Conservation (phyloP, 2,888 invertebrate species). For the Oasisia sp. region DNA sequence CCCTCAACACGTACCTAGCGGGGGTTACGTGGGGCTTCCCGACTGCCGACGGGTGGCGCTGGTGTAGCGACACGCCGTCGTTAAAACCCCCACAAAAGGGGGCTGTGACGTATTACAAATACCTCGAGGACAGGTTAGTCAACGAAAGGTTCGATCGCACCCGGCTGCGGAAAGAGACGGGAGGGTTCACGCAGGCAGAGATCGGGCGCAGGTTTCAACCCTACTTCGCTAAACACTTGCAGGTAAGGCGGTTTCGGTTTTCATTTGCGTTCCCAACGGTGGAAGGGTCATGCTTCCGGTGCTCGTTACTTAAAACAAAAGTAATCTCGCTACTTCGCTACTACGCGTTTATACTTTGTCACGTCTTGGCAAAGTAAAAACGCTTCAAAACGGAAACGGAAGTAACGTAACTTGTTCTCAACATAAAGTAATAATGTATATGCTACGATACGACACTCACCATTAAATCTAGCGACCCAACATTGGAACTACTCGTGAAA, state of each 20-base stretch:
- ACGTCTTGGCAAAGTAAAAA: neutral
- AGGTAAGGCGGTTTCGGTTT: constrained; percentile 28
- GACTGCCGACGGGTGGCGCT: constrained; percentile 48
- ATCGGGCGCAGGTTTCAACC: constrained; percentile 53
- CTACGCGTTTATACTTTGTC: too few relatives aligned
- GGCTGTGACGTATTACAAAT: constrained; percentile 60
- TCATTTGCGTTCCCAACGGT: neutral
- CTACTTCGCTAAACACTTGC: constrained; percentile 55
- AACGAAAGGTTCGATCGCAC: constrained; percentile 55
- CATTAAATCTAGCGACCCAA: too few relatives aligned
- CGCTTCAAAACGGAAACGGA: neutral
- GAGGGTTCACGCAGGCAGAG: constrained; percentile 57
- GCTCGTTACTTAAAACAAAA: neutral
- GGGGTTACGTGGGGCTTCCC: constrained; percentile 62
- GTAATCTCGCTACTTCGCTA: neutral
- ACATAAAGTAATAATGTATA: too few relatives aligned
- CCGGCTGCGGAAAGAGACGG: constrained; percentile 55
- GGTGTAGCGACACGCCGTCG: constrained; percentile 56
- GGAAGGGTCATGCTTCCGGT: neutral
- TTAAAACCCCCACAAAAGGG: constrained; percentile 50
- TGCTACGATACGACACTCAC: too few relatives aligned
- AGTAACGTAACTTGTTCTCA: too few relatives aligned
- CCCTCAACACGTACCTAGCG: constrained; percentile 64
- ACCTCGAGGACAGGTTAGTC: constrained; percentile 57
- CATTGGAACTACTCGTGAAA: too few relatives aligned